Base-by-base conservation (phyloP, 2,888 invertebrate species). In the Serripes groenlandicus region DNA sequence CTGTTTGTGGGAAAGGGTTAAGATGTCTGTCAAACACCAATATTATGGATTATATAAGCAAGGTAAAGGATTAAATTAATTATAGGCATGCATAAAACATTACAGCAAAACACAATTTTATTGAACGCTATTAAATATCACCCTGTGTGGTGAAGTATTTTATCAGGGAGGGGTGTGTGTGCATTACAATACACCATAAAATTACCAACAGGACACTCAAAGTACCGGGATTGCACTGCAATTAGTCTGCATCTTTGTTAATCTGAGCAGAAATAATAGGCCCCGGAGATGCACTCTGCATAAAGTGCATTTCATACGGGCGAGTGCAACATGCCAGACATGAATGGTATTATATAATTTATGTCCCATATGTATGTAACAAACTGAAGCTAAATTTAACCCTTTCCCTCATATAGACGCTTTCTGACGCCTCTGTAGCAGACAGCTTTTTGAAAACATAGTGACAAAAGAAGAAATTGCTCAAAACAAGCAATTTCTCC, bases 321-420 rank as follows among this genome's bases (percentile, higher is more conserved):
- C 9, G 26, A 42, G 26, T 35, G n/a, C 34, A 62, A 34, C 34
- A 34, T 62, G n/a, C 21, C 62, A 9, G 32, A 62, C 62, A 32
- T 62, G 62, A 62, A 62, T 34, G 34, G 34, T 35, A 62, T 62
- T 62, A 62, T n/a, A 34, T 62, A 62, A 62, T 62, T 62, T 21
- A 21, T 21, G 3, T 2, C 49, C 21, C 15, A 42, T 42, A 42
- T 42, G 7, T 42, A 42, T 42, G 7, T 42, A 42, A 42, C 42
- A 42, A 15, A 15, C 7, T 42, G 42, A 42, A n/a, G n/a, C n/a
- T n/a, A n/a, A n/a, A 15, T 7, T 56, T 56, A 56, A 56, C 56
- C 56, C 56, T 11, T 56, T 11, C 2, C 56, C 56, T 3, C 1
- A 56, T 26, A 56, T 23, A 23, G 2, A 56, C 56, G 23, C 18